Conservation (phyloP, 2,797 vertebrate genomes). For the Urosaurus nigricauda region DNA sequence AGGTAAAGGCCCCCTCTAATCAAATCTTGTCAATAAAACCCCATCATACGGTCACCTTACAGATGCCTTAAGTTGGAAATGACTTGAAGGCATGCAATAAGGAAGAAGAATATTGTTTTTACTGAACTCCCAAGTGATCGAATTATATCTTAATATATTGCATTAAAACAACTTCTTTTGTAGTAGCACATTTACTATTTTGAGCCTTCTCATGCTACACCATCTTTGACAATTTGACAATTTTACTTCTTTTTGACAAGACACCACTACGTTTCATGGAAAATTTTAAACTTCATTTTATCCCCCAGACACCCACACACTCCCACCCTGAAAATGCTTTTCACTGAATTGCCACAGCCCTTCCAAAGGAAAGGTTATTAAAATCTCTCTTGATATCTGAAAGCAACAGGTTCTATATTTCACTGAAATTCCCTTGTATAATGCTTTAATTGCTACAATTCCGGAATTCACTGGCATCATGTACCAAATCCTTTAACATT, state of each 20-base stretch:
- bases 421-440: conserved; percentile 17
- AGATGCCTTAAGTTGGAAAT: too few species aligned
- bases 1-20: too few species aligned
- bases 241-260: conserved; percentile 72
- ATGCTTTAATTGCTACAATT: conserved; percentile 43
- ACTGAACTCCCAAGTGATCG: conserved; percentile 59
- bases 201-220: conserved; percentile 54
- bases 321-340: conserved; percentile 15
- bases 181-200: conserved; percentile 68
- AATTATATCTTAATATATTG: not conserved
- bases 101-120: conserved; percentile 56
- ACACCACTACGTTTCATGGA: conserved; percentile 61
- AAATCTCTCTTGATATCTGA: conserved; percentile 27
- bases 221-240: conserved; percentile 60
- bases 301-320: not conserved
- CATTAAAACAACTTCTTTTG: conserved; percentile 37
- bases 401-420: conserved; percentile 25
- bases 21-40: too few species aligned
- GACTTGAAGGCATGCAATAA: conserved; percentile 39
- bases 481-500: conserved; percentile 40
- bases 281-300: conserved; percentile 58
- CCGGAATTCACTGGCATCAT: conserved; percentile 21
- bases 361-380: conserved; percentile 63
- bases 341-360: conserved; percentile 61
- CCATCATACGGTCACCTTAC: too few species aligned